Percentiles rank a stretch among this genome's conserved stretches.
Evolutionary conservation across 2,797 vertebrate species (phyloP).

Genomic region (Spinus olivaceus): DNA sequence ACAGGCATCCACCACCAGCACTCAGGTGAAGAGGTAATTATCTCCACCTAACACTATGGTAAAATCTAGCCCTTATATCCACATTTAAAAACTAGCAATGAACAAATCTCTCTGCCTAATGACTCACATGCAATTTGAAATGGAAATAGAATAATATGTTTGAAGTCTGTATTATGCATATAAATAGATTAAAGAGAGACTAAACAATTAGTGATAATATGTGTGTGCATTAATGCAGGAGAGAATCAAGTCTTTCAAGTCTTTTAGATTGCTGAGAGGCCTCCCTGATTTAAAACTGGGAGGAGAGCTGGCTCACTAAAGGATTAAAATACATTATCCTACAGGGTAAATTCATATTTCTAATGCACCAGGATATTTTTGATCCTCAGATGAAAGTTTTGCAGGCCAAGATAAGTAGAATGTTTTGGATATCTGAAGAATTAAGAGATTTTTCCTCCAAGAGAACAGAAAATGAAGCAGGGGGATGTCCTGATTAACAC

Average conservation of each 20-base stretch:
- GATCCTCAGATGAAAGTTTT: constrained; percentile 37
- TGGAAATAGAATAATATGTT: constrained; percentile 37
- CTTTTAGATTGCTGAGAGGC: constrained; percentile 8
- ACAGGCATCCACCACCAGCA: background rate
- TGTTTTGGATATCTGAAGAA: background rate
- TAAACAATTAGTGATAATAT: constrained; percentile 44
- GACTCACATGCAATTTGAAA: constrained; percentile 37
- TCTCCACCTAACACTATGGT: background rate
- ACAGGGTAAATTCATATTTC: constrained; percentile 23
- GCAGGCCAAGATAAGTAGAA: background rate
- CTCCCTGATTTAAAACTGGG: background rate
- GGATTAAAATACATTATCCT: constrained; percentile 28
- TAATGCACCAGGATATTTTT: constrained; percentile 15
- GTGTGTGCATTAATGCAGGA: constrained; percentile 30
- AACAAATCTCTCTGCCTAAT: constrained; percentile 11
- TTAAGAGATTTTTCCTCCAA: background rate
- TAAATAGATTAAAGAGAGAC: constrained; percentile 53
- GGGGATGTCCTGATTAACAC: background rate
- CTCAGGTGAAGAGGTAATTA: background rate
- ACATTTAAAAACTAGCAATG: background rate
- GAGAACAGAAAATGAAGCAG: background rate
- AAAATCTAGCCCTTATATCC: background rate
- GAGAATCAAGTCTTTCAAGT: constrained; percentile 45
- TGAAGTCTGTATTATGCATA: constrained; percentile 32
- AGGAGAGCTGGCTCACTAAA: constrained; percentile 7